Base-by-base conservation (phyloP, 2,113 vertebrate species). In the Eubucco bourcierii region DNA sequence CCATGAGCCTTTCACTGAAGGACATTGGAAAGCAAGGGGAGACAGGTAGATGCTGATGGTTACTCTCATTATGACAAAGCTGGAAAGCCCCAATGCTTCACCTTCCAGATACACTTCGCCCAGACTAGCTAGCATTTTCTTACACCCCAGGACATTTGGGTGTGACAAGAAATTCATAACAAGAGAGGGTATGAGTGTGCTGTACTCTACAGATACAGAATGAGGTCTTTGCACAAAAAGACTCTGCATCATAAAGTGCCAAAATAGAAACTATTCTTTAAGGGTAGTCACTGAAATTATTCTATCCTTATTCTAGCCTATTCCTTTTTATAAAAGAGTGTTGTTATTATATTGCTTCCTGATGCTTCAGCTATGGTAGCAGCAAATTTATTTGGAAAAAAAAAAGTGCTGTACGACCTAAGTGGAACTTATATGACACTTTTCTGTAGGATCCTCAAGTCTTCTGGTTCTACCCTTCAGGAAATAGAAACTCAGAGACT, bases 1-100 rank as follows among this genome's bases (percentile, higher is more conserved):
- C 99, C 99, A 99, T 0, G 98, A 98, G 7, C 99, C 99, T 60
- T 98, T 98, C 55, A 99, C 99, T 99, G 97, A 52, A 93, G 79
- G 59, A 56, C 37, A 93, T 84, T 47, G 44, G 80, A 90, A 88
- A 95, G 87, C 79, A 95, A 92, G 67, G 73, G 86, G 79, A 94
- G 56, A 95, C 56, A 95, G 47, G 39, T 0, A 44, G 41, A 63
- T 55, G 23, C 7, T 1, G 0, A 6, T 34, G 47, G 71, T 94
- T 72, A 93, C 25, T 84, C 19, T 88, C 37, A 31, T 12, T 14
- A 64, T 68, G 61, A 78, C 27, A 78, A 80, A 84, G 37, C 18
- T 31, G 34, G 29, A 68, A 8, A 94, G 2, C 24, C 82, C 73
- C 34, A 20, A 8, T 33, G 58, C 37, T 25, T 75, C 73, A 34